These are phyloP conservation scores for Prionailurus bengalensis DNA, from an alignment of 2,113 vertebrate genomes.

Conservation along the genomic window DNA sequence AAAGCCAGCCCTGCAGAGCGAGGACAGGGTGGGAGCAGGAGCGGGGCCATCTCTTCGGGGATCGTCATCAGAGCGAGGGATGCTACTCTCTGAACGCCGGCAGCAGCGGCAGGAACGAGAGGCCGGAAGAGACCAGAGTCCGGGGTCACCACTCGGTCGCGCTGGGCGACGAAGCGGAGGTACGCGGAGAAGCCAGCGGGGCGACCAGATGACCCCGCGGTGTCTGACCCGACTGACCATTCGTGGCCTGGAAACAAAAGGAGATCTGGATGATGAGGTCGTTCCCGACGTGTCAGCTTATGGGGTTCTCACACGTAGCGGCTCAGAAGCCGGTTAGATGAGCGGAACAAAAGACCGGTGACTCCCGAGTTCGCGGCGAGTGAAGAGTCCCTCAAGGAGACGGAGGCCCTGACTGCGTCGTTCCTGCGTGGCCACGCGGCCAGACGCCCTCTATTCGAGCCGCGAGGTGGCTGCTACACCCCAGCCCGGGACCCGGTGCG, in stretches of 20 bases:
- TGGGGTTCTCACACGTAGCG: background rate
- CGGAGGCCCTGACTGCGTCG: background rate
- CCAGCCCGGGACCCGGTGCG: background rate
- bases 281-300: background rate
- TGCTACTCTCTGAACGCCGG: background rate
- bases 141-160: background rate
- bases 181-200: background rate
- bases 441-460: background rate
- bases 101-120: accelerated
- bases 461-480: background rate
- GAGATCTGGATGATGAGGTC: background rate
- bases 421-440: background rate
- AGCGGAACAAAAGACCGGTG: background rate
- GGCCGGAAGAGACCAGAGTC: background rate
- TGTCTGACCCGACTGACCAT: background rate
- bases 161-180: background rate
- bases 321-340: background rate
- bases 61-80: background rate
- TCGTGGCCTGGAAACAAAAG: background rate
- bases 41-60: background rate
- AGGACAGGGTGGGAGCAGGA: background rate
- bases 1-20: background rate
- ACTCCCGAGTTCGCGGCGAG: background rate
- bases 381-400: background rate
- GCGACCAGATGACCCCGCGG: background rate